A percentile compares a stretch with the other conserved stretches of the same genome.
Conservation (phyloP, 2,113 vertebrate species). For the Cottus gobio region DNA sequence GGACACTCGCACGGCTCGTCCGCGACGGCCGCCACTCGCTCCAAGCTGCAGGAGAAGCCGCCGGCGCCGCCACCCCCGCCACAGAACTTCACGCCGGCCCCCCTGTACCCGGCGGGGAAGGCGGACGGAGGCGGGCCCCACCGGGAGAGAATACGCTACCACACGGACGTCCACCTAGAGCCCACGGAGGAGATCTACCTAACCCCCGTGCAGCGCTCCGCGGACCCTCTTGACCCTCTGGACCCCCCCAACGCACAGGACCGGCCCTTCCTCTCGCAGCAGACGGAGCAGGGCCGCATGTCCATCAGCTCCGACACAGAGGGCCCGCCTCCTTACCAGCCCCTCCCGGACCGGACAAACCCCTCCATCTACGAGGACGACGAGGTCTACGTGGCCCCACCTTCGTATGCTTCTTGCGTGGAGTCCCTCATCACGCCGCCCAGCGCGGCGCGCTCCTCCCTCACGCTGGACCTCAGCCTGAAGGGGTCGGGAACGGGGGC, state of each 20-base stretch:
- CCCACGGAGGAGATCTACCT: slow-evolving; percentile 98
- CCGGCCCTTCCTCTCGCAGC: slow-evolving; percentile 87
- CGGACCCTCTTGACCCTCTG: slow-evolving; percentile 80
- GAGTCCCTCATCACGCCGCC: slow-evolving; percentile 76
- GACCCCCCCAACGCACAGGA: slow-evolving; percentile 67
- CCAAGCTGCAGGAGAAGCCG: slow-evolving; percentile 74
- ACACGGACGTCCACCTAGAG: slow-evolving; percentile 90
- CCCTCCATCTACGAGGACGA: slow-evolving; percentile 94
- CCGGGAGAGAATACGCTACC: slow-evolving; percentile 91
- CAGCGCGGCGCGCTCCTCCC: slow-evolving; percentile 56
- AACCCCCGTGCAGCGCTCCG: slow-evolving; percentile 92
- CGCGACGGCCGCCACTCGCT: slow-evolving; percentile 55
- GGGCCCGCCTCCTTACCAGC: slow-evolving; percentile 86
- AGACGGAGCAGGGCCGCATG: slow-evolving; percentile 91
- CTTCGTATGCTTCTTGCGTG: slow-evolving; percentile 81
- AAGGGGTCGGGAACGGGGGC: slow-evolving; percentile 52
- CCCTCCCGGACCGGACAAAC: slow-evolving; percentile 87
- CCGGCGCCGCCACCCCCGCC: slow-evolving; percentile 78
- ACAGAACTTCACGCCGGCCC: slow-evolving; percentile 77
- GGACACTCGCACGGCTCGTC: slow-evolving; percentile 79
- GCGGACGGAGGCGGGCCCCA: slow-evolving; percentile 79
- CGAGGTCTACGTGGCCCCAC: slow-evolving; percentile 81
- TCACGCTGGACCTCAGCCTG: slow-evolving; percentile 70
- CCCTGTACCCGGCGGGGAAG: slow-evolving; percentile 78
- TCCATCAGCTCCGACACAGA: slow-evolving; percentile 94